Evolutionary conservation across 2,113 vertebrate genomes (phyloP).

Genomic region (Hystrix cristata): DNA sequence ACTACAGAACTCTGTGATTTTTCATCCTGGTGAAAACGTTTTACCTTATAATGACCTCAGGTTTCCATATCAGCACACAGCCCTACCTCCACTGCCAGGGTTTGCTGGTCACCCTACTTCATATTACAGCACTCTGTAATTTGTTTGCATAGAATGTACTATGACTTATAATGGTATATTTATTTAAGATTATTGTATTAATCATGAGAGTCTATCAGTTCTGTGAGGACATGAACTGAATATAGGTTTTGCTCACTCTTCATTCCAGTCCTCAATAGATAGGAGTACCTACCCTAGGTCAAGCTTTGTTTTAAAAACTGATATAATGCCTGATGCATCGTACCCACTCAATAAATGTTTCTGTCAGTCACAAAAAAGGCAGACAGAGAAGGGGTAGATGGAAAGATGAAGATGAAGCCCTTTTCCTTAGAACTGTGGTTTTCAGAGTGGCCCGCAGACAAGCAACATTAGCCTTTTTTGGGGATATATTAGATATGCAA

Average conservation of each 20-base stretch:
- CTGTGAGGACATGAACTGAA: neutral
- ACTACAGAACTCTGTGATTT: no score
- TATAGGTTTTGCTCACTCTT: neutral
- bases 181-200: neutral
- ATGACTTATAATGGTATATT: neutral
- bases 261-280: neutral
- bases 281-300: neutral
- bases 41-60: neutral
- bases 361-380: neutral
- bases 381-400: neutral
- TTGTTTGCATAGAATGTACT: neutral
- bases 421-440: neutral
- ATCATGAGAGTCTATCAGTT: neutral
- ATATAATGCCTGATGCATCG: neutral
- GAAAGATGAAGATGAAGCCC: neutral
- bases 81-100: neutral
- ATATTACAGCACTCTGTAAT: neutral
- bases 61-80: neutral
- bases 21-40: neutral
- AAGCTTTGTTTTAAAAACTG: neutral
- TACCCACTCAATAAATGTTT: neutral
- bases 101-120: neutral
- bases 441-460: neutral
- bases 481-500: neutral
- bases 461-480: neutral